Evolutionary conservation across 2,888 invertebrate species (phyloP).

Genomic region (Barypeithes pellucidus): DNA sequence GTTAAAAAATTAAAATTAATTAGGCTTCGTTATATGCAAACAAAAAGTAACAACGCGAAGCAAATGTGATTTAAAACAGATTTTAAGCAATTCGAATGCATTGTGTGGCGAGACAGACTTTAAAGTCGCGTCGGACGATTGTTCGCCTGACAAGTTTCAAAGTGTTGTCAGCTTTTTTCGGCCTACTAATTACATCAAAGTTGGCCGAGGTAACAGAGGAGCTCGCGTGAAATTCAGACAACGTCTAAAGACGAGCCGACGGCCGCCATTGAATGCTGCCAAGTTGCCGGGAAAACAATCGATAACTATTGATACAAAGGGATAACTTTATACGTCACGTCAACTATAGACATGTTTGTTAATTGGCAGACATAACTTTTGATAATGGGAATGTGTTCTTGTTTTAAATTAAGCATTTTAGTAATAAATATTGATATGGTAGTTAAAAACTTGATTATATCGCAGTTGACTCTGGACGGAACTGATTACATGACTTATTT

Average conservation of each 20-base stretch:
- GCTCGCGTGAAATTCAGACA: conserved; percentile 50
- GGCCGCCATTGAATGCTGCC: conserved; percentile 45
- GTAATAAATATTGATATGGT: too few species aligned
- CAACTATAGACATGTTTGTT: conserved; percentile 47
- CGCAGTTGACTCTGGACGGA: too few species aligned
- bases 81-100: conserved; percentile 49
- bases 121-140: conserved; percentile 45
- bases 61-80: conserved; percentile 50
- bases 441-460: too few species aligned
- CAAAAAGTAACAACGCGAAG: conserved; percentile 39
- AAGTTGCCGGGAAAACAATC: conserved; percentile 41
- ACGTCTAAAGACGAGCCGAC: conserved; percentile 48
- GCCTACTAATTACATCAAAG: conserved; percentile 62
- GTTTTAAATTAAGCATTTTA: neutral
- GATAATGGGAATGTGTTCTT: conserved; percentile 10
- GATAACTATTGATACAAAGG: conserved; percentile 44
- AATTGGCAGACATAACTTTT: conserved; percentile 54
- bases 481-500: too few species aligned
- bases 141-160: conserved; percentile 63
- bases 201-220: conserved; percentile 55
- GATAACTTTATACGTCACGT: conserved; percentile 55
- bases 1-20: conserved; percentile 7
- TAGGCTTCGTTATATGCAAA: conserved; percentile 3
- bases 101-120: conserved; percentile 48
- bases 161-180: conserved; percentile 63